These are phyloP conservation scores for Microplitis deprimator DNA, from an alignment of 2,888 invertebrate genomes.

Conservation along the genomic window DNA sequence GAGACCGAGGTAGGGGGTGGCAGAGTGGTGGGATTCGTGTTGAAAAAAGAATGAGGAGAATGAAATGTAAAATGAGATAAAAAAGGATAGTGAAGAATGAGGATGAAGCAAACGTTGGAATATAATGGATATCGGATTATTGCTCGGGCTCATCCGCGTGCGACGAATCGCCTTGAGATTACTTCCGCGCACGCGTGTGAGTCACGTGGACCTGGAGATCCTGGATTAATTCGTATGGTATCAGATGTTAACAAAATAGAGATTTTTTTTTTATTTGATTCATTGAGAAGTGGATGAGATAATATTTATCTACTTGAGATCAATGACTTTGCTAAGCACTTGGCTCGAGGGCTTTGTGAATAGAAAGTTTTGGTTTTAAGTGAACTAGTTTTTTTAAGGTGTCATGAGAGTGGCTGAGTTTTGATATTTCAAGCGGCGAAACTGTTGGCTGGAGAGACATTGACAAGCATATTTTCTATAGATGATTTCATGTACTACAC, in stretches of 20 bases:
- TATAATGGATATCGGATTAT: constrained; percentile 56
- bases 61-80: constrained; percentile 39
- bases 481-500: too few relatives aligned
- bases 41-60: constrained; percentile 33
- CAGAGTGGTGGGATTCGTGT: constrained; percentile 9
- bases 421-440: too few relatives aligned
- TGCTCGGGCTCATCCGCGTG: constrained; percentile 53
- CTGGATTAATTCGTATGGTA: not conserved
- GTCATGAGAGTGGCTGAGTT: too few relatives aligned
- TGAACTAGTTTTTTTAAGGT: not conserved
- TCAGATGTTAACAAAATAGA: not conserved
- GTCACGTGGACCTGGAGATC: not conserved
- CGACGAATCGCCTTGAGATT: constrained; percentile 53
- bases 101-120: constrained; percentile 49
- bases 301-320: not conserved
- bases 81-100: constrained; percentile 34
- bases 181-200: constrained; percentile 48
- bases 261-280: not conserved
- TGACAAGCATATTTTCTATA: too few relatives aligned
- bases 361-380: not conserved
- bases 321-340: constrained; percentile 20
- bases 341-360: constrained; percentile 2
- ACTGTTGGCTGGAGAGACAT: too few relatives aligned
- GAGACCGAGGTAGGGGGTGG: constrained; percentile 39
- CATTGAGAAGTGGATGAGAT: not conserved